A percentile compares a stretch with the other conserved stretches of the same genome.
Conservation (phyloP, 2,797 vertebrate genomes). For the Hippocampus kuda region DNA sequence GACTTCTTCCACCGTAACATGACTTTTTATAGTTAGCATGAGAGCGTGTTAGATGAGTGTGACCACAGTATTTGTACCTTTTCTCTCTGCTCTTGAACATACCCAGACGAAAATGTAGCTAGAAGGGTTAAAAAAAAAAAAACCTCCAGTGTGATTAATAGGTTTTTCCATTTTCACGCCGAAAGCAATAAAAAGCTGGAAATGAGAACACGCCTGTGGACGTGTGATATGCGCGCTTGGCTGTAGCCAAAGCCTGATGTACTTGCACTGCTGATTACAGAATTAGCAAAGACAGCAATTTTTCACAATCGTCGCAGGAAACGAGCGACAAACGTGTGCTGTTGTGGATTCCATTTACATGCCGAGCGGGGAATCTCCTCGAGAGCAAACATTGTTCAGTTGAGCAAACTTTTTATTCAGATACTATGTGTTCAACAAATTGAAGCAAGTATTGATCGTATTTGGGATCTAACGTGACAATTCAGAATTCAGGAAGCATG, state of each 20-base stretch:
- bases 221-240: slow-evolving; percentile 39
- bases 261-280: slow-evolving; percentile 36
- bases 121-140: slow-evolving; percentile 9
- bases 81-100: background rate
- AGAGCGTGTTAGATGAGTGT: background rate
- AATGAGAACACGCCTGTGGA: slow-evolving; percentile 46
- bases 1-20: too few relatives aligned
- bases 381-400: background rate
- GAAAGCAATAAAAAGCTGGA: slow-evolving; percentile 27
- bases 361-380: background rate
- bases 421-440: background rate
- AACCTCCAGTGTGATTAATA: slow-evolving; percentile 21
- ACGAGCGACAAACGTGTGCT: slow-evolving; percentile 19
- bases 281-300: slow-evolving; percentile 48
- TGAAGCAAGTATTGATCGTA: background rate
- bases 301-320: slow-evolving; percentile 34
- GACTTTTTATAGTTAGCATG: background rate
- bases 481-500: too few relatives aligned
- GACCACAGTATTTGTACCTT: background rate
- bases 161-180: slow-evolving; percentile 44
- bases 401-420: background rate
- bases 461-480: background rate
- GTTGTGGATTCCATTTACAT: slow-evolving; percentile 6
- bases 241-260: slow-evolving; percentile 18
- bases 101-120: slow-evolving; percentile 23